Evolutionary conservation across 2,113 vertebrate species (phyloP).

Genomic region (Megaceryle maxima): DNA sequence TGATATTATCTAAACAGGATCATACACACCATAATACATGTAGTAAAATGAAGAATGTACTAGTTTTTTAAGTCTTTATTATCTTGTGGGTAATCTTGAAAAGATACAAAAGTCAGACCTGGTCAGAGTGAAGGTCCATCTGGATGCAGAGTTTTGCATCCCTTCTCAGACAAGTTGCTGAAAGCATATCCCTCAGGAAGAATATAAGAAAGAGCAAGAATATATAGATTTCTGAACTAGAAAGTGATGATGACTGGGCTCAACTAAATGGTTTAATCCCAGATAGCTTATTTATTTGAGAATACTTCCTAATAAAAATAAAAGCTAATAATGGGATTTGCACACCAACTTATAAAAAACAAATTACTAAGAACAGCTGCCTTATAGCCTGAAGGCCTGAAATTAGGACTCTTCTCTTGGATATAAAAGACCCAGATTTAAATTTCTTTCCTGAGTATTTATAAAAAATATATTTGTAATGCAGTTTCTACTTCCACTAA

Average conservation of each 20-base stretch:
- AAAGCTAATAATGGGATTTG: not conserved
- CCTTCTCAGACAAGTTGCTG: not conserved
- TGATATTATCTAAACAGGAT: not conserved
- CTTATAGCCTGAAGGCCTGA: not conserved
- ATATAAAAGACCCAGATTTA: not conserved
- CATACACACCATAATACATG: not conserved
- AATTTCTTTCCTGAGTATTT: not conserved
- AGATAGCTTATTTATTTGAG: not conserved
- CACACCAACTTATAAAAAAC: not conserved
- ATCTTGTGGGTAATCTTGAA: not conserved
- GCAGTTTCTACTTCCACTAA: not conserved
- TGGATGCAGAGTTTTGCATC: not conserved
- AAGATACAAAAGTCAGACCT: not conserved
- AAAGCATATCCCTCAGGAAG: not conserved
- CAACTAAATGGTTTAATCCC: not conserved
- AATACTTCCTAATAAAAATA: not conserved
- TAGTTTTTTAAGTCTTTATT: not conserved
- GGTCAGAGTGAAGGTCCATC: not conserved
- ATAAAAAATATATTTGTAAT: not conserved
- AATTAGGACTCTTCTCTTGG: not conserved
- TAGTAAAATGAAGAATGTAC: not conserved
- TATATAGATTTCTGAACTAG: not conserved
- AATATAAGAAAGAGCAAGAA: not conserved
- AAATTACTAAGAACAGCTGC: not conserved
- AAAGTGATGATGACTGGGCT: not conserved